Conservation (phyloP, 2,113 vertebrate species). For the Hemibagrus wyckioides region DNA sequence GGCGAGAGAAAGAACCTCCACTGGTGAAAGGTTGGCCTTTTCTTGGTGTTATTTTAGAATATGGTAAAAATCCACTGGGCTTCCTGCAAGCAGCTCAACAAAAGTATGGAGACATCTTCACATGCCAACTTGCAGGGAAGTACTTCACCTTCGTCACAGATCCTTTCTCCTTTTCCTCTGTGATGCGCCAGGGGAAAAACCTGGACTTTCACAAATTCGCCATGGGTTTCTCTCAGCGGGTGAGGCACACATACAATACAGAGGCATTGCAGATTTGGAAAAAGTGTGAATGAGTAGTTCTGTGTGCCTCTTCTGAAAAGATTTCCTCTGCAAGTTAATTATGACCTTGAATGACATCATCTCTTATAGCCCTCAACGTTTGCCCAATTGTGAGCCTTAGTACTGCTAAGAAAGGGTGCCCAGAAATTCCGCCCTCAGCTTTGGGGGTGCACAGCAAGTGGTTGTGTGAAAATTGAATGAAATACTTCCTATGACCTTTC, state of each 20-base stretch:
- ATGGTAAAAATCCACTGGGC: constrained; percentile 56
- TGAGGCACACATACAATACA: constrained; percentile 25
- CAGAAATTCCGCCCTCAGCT: not conserved
- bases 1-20: constrained; percentile 57
- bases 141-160: constrained; percentile 63
- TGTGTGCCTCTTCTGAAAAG: not conserved
- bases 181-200: constrained; percentile 58
- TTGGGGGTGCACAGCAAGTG: constrained; percentile 8
- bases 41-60: constrained; percentile 60
- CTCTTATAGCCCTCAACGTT: constrained; percentile 1
- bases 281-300: not conserved
- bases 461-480: constrained; percentile 2
- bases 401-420: constrained; percentile 10
- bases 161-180: constrained; percentile 60
- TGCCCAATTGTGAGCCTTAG: constrained; percentile 32
- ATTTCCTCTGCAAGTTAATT: constrained; percentile 43
- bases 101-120: constrained; percentile 59
- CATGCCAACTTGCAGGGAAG: constrained; percentile 62
- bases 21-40: constrained; percentile 62
- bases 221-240: constrained; percentile 56
- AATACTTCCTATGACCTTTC: not conserved
- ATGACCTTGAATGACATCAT: constrained; percentile 25
- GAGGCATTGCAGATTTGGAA: not conserved
- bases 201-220: constrained; percentile 63
- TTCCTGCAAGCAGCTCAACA: constrained; percentile 54